Percentiles rank a stretch among this genome's conserved stretches.
These are phyloP conservation scores for Momotus momota DNA, from an alignment of 2,797 vertebrate species.

Conservation along the genomic window DNA sequence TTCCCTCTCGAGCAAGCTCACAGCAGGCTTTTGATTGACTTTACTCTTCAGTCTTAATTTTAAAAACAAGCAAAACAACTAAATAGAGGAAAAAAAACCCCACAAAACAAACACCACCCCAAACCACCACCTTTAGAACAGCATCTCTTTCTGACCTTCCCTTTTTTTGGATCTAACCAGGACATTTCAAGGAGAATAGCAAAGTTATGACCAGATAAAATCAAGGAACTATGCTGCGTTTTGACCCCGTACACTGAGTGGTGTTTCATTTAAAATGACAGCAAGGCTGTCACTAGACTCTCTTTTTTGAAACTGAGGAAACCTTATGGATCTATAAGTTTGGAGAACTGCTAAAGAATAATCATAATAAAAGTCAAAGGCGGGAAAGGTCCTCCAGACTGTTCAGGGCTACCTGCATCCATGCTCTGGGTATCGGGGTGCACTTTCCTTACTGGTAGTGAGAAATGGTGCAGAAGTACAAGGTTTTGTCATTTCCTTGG, in stretches of 20 bases:
- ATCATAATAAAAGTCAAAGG: neutral
- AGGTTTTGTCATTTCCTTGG: neutral
- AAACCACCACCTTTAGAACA: neutral
- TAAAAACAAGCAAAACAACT: neutral
- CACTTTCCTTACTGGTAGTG: neutral
- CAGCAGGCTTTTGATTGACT: neutral
- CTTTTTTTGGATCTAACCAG: neutral
- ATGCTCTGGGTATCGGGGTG: neutral
- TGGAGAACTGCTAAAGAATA: neutral
- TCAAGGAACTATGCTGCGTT: neutral
- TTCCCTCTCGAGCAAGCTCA: neutral
- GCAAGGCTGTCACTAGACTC: neutral
- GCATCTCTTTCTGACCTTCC: neutral
- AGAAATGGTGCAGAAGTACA: neutral
- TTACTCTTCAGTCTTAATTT: neutral
- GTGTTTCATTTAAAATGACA: neutral
- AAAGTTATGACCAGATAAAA: neutral
- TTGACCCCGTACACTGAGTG: neutral
- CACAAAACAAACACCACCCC: no score
- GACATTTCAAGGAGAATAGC: neutral
- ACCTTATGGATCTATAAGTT: neutral
- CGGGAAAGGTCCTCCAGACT: neutral
- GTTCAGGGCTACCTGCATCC: neutral
- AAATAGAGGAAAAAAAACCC: neutral
- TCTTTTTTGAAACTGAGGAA: neutral